A percentile compares a stretch with the other conserved stretches of the same genome.
phyloP scores from a whole-genome alignment of 2,113 vertebrate species.

The Melanerpes formicivorus region DNA sequence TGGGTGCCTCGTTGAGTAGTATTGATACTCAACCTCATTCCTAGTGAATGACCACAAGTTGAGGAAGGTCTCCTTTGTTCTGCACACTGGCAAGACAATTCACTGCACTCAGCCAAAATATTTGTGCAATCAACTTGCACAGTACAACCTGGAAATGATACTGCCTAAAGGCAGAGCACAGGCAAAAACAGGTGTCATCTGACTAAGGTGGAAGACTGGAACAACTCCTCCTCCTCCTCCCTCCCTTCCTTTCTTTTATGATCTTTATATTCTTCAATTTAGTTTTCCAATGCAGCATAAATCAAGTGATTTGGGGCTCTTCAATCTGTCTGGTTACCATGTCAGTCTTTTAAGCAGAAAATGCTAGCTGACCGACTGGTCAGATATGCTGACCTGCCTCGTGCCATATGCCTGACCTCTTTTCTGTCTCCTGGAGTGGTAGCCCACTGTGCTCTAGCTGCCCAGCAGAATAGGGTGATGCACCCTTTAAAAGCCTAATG shows the following conservation, averaged over 20 bases:
- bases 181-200: background rate
- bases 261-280: background rate
- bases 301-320: background rate
- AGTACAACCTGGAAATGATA: background rate
- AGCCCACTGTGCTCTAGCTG: background rate
- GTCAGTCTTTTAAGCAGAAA: background rate
- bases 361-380: background rate
- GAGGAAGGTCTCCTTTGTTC: background rate
- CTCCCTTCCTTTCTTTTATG: background rate
- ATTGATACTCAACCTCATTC: background rate
- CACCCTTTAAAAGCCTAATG: background rate
- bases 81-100: background rate
- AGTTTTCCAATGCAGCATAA: background rate
- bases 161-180: background rate
- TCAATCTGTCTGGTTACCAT: background rate
- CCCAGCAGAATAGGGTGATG: background rate
- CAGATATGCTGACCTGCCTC: background rate
- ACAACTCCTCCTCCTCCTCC: background rate
- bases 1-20: background rate
- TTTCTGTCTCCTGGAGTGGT: rapidly evolving
- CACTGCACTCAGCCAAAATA: background rate
- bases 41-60: background rate
- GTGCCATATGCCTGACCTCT: background rate
- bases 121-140: background rate
- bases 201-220: background rate